These are phyloP conservation scores for Deladenus siricidicola DNA, from an alignment of 2,888 invertebrate genomes.

Conservation along the genomic window DNA sequence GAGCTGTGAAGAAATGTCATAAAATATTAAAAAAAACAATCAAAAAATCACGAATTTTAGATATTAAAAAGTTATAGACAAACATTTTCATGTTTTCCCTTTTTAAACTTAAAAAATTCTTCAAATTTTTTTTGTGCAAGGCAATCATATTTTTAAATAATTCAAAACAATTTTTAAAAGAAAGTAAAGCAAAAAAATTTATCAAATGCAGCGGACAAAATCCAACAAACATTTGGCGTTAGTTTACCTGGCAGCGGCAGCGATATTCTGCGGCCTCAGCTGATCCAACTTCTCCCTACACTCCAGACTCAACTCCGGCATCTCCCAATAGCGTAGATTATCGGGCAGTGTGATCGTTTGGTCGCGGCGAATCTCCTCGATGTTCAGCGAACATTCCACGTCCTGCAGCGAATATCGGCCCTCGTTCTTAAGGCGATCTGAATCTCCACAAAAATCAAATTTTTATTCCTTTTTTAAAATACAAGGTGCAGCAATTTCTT, in stretches of 20 bases:
- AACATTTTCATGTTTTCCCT: not conserved
- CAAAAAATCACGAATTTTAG: not conserved
- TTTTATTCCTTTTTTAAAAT: not conserved
- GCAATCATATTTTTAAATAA: no score
- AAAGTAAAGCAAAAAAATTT: no score
- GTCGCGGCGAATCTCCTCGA: slow-evolving; percentile 37
- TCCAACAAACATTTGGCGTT: not conserved
- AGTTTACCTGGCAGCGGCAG: slow-evolving; percentile 43
- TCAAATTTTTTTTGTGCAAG: not conserved
- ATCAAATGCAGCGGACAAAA: no score
- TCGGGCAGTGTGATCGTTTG: slow-evolving; percentile 36
- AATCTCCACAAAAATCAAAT: not conserved
- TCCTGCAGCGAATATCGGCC: slow-evolving; percentile 35
- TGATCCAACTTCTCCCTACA: slow-evolving; percentile 47
- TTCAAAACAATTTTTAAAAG: no score
- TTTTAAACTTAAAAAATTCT: not conserved
- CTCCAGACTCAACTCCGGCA: slow-evolving; percentile 65
- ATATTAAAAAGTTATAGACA: not conserved
- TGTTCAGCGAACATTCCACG: slow-evolving; percentile 10
- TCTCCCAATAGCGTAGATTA: slow-evolving; percentile 34
- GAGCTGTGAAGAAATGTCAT: not conserved
- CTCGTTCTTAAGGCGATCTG: slow-evolving; percentile 27
- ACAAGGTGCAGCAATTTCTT: not conserved
- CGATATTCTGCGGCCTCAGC: slow-evolving; percentile 46
- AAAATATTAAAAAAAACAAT: not conserved